Evolutionary conservation across 2,113 vertebrate genomes (phyloP).

Genomic region (Apistogramma diplotaenia): DNA sequence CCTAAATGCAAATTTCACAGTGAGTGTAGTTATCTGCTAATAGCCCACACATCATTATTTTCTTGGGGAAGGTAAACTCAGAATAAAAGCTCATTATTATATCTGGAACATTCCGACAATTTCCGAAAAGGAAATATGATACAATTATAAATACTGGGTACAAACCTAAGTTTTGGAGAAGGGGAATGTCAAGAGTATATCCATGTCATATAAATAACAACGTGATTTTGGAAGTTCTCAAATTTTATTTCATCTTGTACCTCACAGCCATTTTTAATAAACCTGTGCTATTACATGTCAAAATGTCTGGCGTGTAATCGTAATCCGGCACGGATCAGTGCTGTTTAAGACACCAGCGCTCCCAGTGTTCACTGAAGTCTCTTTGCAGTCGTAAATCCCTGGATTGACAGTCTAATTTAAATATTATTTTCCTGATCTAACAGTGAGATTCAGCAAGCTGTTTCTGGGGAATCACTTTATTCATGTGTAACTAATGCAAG

Average conservation of each 20-base stretch:
- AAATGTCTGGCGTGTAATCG: background rate
- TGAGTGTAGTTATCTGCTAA: conserved; percentile 43
- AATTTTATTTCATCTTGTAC: background rate
- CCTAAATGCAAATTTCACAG: conserved; percentile 42
- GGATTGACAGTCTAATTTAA: background rate
- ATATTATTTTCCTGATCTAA: background rate
- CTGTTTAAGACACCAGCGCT: background rate
- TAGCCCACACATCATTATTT: conserved; percentile 47
- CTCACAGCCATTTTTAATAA: background rate
- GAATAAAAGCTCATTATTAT: conserved; percentile 39
- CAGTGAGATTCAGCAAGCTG: background rate
- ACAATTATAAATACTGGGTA: background rate
- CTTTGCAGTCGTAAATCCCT: background rate
- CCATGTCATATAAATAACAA: background rate
- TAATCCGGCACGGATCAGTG: background rate
- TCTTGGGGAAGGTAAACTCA: conserved; percentile 25
- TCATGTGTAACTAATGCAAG: background rate
- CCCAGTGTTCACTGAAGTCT: background rate
- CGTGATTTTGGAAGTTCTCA: background rate
- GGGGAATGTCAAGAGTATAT: background rate
- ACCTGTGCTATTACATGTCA: background rate
- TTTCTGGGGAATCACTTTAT: background rate
- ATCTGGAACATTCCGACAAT: background rate
- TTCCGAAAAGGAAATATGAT: background rate
- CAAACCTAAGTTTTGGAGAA: background rate